Evolutionary conservation across 2,888 invertebrate genomes (phyloP).

Genomic region (Andricus curvator): DNA sequence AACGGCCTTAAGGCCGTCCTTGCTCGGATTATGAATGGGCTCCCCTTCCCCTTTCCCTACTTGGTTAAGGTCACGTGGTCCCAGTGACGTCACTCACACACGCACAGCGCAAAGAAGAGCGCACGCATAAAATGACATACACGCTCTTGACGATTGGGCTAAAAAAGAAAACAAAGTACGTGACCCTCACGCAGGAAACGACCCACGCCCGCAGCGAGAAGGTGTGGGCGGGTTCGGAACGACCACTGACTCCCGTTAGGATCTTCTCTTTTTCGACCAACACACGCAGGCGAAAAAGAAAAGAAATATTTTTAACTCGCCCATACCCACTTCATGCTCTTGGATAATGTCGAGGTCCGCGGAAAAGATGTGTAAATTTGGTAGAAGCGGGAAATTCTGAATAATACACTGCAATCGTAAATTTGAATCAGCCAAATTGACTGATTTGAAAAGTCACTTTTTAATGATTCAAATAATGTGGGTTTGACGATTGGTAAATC

Average conservation of each 20-base stretch:
- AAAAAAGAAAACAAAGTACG: conserved; percentile 57
- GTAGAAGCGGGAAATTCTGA: neutral
- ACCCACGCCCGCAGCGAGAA: conserved; percentile 62
- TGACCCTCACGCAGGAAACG: conserved; percentile 69
- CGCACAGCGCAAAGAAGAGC: conserved; percentile 30
- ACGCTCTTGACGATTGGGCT: conserved; percentile 47
- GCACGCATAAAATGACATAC: conserved; percentile 45
- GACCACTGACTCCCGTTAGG: conserved; percentile 52
- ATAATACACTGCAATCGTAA: neutral
- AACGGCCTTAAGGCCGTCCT: conserved; percentile 74
- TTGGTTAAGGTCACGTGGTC: conserved; percentile 46
- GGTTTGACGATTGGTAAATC: no score
- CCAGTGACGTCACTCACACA: conserved; percentile 43
- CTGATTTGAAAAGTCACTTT: no score
- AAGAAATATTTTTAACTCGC: neutral
- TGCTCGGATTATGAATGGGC: conserved; percentile 74
- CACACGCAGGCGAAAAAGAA: neutral
- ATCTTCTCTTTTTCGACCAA: conserved; percentile 34
- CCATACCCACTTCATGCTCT: neutral
- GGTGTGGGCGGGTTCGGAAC: conserved; percentile 49
- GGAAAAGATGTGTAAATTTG: neutral
- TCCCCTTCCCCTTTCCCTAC: conserved; percentile 50
- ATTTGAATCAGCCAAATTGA: no score
- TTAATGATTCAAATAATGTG: no score
- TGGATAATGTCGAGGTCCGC: conserved; percentile 1